Base-by-base conservation (phyloP, 2,888 invertebrate species). In the Pollenia labialis region DNA sequence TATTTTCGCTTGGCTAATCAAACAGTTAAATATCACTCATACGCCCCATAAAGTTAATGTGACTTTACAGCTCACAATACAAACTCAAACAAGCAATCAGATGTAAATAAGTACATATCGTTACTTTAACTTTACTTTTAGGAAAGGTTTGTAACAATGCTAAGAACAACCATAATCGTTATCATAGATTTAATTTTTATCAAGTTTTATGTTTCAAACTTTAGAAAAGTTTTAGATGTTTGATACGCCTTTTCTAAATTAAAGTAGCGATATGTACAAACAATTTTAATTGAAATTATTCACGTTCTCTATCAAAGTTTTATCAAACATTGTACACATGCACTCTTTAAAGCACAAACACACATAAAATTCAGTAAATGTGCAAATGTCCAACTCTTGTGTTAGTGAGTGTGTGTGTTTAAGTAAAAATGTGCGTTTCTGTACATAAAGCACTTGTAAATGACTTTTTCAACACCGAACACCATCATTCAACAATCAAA, bases 401-500 rank as follows among this genome's bases (percentile, higher is more conserved):
- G 2, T 12, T 48, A 48, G 23, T 48, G 9, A 18, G 52, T n/a
- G 23, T 14, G 52, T 12, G 48, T 16, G 6, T 32, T n/a, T 12
- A 6, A 14, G 23, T 44, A 18, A 4, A 32, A 44, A 18, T 8
- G 11, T 68, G 14, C n/a, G 58, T 85, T 52, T 75, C 44, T 64
- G 42, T 58, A 76, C 64, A 71, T 42, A 81, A 23, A 68, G 83
- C 83, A 84, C 81, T 76, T 87, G 72, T 66, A 87, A 87, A 87
- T 87, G 81, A 87, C 83, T 84, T 87, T 84, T 81, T 66, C 81
- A 87, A 87, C 87, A 87, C 87, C 87, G 77, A 87, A 83, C 76
- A 74, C 62, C 68, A 75, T 18, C 71, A 72, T 64, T 64, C 60
- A 84, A 77, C 66, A 54, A 44, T 56, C 62, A 60, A 56, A 62